Evolutionary conservation across 2,113 vertebrate species (phyloP).

Genomic region (Pampusana beccarii): DNA sequence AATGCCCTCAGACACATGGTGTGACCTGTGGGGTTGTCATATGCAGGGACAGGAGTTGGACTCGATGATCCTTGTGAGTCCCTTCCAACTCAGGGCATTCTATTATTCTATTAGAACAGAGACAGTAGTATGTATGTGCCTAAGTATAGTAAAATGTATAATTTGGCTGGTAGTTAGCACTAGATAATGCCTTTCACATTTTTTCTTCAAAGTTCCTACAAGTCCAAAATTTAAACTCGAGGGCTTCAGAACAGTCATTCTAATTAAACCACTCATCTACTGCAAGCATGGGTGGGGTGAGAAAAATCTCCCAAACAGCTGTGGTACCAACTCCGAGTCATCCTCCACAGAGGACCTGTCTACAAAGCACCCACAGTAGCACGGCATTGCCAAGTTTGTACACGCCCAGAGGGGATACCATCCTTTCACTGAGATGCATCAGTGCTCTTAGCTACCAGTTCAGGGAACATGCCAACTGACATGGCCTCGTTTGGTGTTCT

Average conservation of each 20-base stretch:
- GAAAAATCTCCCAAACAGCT: neutral
- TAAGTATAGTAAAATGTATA: neutral
- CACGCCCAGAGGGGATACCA: neutral
- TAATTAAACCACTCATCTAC: neutral
- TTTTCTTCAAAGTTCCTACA: neutral
- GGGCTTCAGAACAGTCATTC: neutral
- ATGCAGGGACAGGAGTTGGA: too few species aligned
- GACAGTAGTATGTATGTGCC: neutral
- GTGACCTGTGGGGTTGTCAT: too few species aligned
- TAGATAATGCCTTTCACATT: neutral
- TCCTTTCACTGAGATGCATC: neutral
- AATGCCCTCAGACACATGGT: too few species aligned
- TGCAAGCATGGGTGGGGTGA: neutral
- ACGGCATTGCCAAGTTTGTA: neutral
- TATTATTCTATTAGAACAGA: neutral
- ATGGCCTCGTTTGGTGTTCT: neutral
- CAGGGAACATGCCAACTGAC: neutral
- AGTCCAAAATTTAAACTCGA: neutral
- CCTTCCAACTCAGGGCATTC: too few species aligned
- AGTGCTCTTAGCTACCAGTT: neutral
- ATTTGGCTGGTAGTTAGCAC: neutral
- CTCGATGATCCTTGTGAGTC: too few species aligned
- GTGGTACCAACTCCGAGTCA: neutral
- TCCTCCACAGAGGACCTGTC: neutral
- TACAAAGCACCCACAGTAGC: neutral